A percentile compares a stretch with the other conserved stretches of the same genome.
phyloP scores from a whole-genome alignment of 92 coral and sea anemone species.

The Virgularia gustaviana region DNA sequence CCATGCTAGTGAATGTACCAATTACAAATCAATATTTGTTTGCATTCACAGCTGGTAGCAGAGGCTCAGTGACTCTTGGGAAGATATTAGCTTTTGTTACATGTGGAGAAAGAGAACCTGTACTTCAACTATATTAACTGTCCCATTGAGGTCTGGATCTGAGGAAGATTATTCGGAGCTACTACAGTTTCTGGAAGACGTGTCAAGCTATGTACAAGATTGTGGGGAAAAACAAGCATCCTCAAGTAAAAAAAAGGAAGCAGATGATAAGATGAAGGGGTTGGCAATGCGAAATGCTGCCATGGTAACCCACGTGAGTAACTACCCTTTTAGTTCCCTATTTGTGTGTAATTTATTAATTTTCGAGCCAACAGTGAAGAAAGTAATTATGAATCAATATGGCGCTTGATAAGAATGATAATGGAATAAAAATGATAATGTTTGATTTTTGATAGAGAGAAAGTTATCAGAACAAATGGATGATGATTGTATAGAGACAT shows the following conservation, averaged over 20 bases:
- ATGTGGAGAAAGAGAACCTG: no score
- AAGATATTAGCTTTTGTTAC: no score
- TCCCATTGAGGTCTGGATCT: constrained; percentile 37
- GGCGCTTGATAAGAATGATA: no score
- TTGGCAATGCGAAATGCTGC: constrained; percentile 36
- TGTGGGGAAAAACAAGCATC: constrained; percentile 11
- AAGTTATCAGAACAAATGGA: no score
- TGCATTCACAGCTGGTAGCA: no score
- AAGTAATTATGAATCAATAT: constrained; percentile 1
- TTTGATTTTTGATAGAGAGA: no score
- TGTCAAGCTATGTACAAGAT: constrained; percentile 24
- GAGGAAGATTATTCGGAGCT: constrained; percentile 24
- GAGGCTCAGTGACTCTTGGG: no score
- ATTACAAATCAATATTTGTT: no score
- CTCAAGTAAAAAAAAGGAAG: constrained; percentile 14
- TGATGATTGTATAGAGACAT: no score
- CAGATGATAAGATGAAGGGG: constrained; percentile 34
- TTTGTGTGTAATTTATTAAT: constrained; percentile 3
- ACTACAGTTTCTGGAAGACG: constrained; percentile 24
- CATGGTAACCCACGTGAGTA: constrained; percentile 44
- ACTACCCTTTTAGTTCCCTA: neutral
- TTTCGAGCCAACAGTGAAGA: neutral
- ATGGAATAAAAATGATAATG: no score
- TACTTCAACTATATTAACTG: no score
- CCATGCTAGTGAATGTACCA: no score